Base-by-base conservation (phyloP, 2,113 vertebrate genomes). In the Tetrao urogallus region DNA sequence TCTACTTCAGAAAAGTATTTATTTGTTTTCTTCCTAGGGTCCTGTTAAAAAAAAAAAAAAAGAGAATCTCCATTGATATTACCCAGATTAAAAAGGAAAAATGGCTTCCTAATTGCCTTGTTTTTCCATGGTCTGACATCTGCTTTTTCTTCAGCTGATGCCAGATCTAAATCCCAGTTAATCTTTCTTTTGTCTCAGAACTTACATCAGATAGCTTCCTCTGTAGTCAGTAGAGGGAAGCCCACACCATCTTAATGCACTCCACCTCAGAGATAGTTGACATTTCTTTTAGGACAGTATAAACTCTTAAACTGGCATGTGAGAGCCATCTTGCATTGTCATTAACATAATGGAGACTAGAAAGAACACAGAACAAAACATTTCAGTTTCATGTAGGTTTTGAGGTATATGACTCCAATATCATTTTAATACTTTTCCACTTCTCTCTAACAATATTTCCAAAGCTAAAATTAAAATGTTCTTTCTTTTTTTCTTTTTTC, bases 101-200 rank as follows among this genome's bases (percentile, higher is more conserved):
- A 34, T 21, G 45, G 2, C 1, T 32, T 61, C 28, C 15, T 76
- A 32, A 60, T 78, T 18, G 19, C 4, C 5, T 82, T 56, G 24
- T 25, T 11, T 57, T 70, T 6, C 34, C 1, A 1, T 63, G 14
- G 36, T 8, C 10, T 25, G 19, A 75, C 0, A 2, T 28, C n/a
- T 58, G 12, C 8, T 8, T 75, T 67, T 73, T 73, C 21, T 75
- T 80, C 25, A 71, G 40, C 43, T 75, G 8, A 36, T 78, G 15
- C 2, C 13, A 50, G 42, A 78, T 50, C n/a, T 6, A 50, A 83
- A 70, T 66, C 24, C 10, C 9, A 79, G 27, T 1, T 1, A 71
- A 69, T 74, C 77, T 84, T 78, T 5, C 8, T 84, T 75, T 54
- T 70, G 3, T 25, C 20, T 67, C 21, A 30, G 4, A 65, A 63